Base-by-base conservation (phyloP, 2,797 vertebrate genomes). In the Catharus ustulatus region DNA sequence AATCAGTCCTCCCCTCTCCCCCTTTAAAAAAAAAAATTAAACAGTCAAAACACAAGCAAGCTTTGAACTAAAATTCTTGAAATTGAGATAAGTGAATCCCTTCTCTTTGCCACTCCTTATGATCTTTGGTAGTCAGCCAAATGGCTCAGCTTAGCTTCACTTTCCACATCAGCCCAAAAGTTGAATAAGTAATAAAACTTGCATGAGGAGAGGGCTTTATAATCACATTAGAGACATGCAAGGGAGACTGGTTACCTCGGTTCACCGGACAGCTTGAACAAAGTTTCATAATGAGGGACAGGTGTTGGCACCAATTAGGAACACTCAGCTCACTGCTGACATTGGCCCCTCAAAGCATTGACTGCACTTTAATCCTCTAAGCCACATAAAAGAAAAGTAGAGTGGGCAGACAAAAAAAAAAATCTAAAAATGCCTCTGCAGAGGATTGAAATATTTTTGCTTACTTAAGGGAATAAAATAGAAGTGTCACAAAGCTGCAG, bases 291-390 rank as follows among this genome's bases (percentile, higher is more conserved):
- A 97, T 86, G 95, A 97, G 94, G 83, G 87, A 92, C 97, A 97
- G 96, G 97, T 96, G 95, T 58, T 97, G 93, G 52, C 45, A 94
- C 90, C 96, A 97, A 97, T 95, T 96, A 95, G 94, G 68, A 72
- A 95, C 64, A 94, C 89, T 90, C 95, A 88, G 94, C 91, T 92
- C 90, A 79, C 83, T 29, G 45, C 79, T 84, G 81, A 89, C 82
- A 96, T 69, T 88, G 95, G 75, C 58, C 94, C 89, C 93, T 95
- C 73, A 93, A 90, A 96, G 97, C 92, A 93, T 32, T 64, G 94
- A 89, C 84, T 76, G 90, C 94, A 92, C 95, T 97, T 97, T 95
- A 96, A 97, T 96, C 87, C 95, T 96, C 96, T 87, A 84, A 94
- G 59, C 94, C 90, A 84, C 94, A 95, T 91, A 92, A 97, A 95